Evolutionary conservation across 1,140 invertebrate species (phyloP).

Genomic region (Drosophila tsacasi): DNA sequence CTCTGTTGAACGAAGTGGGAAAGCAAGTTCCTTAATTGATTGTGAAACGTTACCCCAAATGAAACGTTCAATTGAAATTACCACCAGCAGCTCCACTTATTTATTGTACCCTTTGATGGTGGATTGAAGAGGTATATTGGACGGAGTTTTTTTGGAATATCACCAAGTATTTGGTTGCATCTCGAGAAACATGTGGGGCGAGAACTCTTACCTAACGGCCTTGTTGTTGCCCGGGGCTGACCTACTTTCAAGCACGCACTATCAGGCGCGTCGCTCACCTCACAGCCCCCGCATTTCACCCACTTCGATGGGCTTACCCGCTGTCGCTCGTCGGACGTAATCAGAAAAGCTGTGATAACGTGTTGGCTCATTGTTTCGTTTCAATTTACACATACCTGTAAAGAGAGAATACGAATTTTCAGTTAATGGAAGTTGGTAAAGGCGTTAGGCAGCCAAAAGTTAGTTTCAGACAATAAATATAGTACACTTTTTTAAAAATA

Average conservation of each 20-base stretch:
- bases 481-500: background rate
- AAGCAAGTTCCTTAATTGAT: conserved; percentile 26
- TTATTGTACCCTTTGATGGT: background rate
- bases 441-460: too few species aligned
- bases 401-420: conserved; percentile 27
- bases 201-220: conserved; percentile 35
- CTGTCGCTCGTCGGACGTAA: conserved; percentile 30
- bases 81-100: conserved; percentile 21
- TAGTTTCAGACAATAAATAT: background rate
- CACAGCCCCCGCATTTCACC: conserved; percentile 8
- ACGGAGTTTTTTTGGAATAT: conserved; percentile 1
- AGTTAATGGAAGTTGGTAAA: conserved; percentile 4
- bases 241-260: conserved; percentile 54
- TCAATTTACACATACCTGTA: conserved; percentile 44
- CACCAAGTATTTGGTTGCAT: conserved; percentile 12
- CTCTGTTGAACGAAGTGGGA: background rate
- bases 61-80: conserved; percentile 18
- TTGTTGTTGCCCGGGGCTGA: conserved; percentile 43
- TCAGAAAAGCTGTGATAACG: conserved; percentile 44
- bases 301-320: conserved; percentile 49
- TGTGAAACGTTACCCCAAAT: conserved; percentile 18
- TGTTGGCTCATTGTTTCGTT: conserved; percentile 6
- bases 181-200: conserved; percentile 7
- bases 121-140: background rate
- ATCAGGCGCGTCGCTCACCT: conserved; percentile 20